phyloP scores from a whole-genome alignment of 1,140 invertebrate species.

The Gyrodactylus salaris region DNA sequence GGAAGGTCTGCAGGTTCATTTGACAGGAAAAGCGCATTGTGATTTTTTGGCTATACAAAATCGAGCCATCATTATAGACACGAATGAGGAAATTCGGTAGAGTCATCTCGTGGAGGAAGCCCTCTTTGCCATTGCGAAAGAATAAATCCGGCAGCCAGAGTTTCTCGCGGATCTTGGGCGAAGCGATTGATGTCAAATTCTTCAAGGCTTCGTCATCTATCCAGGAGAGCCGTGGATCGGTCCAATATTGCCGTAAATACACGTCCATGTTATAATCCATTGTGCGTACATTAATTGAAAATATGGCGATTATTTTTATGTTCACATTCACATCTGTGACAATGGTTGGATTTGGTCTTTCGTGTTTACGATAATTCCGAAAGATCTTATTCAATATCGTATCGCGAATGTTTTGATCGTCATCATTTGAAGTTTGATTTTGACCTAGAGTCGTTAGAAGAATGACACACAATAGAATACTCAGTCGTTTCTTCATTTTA shows the following conservation, averaged over 20 bases:
- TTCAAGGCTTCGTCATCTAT: constrained; percentile 25
- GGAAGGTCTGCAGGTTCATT: constrained; percentile 9
- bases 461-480: too few relatives aligned
- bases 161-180: constrained; percentile 12
- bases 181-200: constrained; percentile 22
- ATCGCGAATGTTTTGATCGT: neutral
- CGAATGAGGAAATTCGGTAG: constrained; percentile 32
- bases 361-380: constrained; percentile 2
- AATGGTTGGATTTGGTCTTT: neutral
- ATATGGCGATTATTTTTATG: constrained; percentile 4
- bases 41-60: constrained; percentile 23
- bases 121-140: constrained; percentile 32
- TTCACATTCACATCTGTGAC: neutral
- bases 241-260: constrained; percentile 7
- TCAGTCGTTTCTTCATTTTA: too few relatives aligned
- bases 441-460: too few relatives aligned
- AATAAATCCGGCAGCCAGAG: constrained; percentile 32
- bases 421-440: too few relatives aligned
- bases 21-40: constrained; percentile 8
- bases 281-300: neutral
- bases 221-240: constrained; percentile 4
- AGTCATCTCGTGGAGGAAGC: constrained; percentile 13
- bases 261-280: constrained; percentile 7
- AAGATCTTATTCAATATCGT: neutral
- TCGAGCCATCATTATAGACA: constrained; percentile 27